phyloP scores from a whole-genome alignment of 2,113 vertebrate genomes.

The Corapipo altera region DNA sequence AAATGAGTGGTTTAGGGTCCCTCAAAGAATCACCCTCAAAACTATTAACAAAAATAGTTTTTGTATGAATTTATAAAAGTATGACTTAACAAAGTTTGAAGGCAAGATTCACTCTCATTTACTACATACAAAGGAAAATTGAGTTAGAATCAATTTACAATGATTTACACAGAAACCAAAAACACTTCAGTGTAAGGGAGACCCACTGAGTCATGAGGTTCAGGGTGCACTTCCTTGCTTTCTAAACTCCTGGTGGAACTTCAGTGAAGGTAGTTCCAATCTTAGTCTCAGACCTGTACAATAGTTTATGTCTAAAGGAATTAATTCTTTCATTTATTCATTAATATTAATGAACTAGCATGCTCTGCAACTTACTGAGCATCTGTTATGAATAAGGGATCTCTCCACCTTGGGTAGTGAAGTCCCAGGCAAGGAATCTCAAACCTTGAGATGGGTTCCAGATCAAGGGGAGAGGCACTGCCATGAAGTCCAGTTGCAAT shows the following conservation, averaged over 20 bases:
- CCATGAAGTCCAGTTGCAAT: background rate
- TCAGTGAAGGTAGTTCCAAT: background rate
- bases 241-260: background rate
- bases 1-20: background rate
- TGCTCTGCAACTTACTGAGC: background rate
- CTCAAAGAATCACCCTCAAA: background rate
- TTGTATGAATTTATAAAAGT: background rate
- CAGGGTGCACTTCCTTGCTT: background rate
- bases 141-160: background rate
- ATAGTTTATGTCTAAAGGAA: background rate
- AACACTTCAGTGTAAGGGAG: fast-evolving
- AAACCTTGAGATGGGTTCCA: background rate
- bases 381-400: background rate
- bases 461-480: background rate
- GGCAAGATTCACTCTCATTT: background rate
- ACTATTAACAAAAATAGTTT: background rate
- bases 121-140: background rate
- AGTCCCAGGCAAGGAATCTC: background rate
- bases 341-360: background rate
- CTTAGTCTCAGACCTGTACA: background rate
- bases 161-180: background rate
- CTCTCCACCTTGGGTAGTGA: background rate
- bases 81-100: background rate
- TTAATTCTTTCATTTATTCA: background rate
- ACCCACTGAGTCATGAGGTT: background rate